Evolutionary conservation across 2,797 vertebrate genomes (phyloP), one percentile per base, ranked within the genome.

Genomic region (Petrocephalus sullivani): DNA sequence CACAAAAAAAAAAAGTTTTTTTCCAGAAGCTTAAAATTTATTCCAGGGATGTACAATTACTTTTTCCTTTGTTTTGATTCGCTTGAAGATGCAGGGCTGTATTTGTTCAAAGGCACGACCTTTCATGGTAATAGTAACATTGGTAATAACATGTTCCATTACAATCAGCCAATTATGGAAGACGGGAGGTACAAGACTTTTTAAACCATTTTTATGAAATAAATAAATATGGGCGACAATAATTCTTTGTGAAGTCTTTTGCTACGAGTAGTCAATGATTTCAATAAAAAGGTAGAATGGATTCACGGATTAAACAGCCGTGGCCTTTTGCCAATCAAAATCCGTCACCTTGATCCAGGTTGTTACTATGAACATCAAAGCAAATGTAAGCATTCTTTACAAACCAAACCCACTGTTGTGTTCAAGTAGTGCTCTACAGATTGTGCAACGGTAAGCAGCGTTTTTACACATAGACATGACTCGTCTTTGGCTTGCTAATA

Each of bases 71-170:
- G 21, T 85, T 85, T 57, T 28, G 53, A 85, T 33, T 85, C n/a
- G 75, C 46, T 33, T 71, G 64, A 71, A 71, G 28, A 19, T 37
- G 28, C 67, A 37, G 67, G 67, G 51, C 14, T 28, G 49, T 9
- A 2, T 58, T 46, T 86, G 85, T 86, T 86, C 56, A 86, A 86
- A 86, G 85, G 85, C 85, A 86, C 85, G 60, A 86, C 85, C 85
- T 56, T 86, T 58, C 23, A 28, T 46, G 56, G 56, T 58, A 58
- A 41, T 60, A 10, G 81, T 53, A 86, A 58, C 56, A 86, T 56
- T 86, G 56, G 3, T 46, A 81, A 81, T 41, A 84, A 84, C 23
- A 57, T 9, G 7, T 12, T 41, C 46, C 46, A 86, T 58, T 60
- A 86, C 85, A 54, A 54, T 56, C 23, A 54, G 19, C 83, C 23